These are phyloP conservation scores for Drosophila trapezifrons DNA, from an alignment of 1,140 invertebrate species.

Conservation along the genomic window DNA sequence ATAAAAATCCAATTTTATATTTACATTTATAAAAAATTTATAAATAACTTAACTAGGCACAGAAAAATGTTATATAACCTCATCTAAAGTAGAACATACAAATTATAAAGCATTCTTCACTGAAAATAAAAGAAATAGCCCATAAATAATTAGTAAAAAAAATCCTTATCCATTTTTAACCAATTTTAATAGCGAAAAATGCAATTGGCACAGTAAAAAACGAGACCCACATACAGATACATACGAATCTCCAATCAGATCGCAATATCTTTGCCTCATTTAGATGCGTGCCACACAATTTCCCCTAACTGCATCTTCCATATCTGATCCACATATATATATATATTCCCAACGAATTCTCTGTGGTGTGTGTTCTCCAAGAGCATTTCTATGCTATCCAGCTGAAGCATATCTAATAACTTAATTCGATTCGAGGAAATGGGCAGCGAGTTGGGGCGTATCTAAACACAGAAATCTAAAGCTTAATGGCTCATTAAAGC, in stretches of 20 bases:
- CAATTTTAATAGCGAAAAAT: too few relatives aligned
- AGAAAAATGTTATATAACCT: too few relatives aligned
- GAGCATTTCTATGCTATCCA: conserved; percentile 59
- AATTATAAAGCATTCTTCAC: neutral
- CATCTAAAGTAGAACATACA: too few relatives aligned
- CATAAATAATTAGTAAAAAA: neutral
- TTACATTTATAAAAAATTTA: too few relatives aligned
- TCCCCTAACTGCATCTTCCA: conserved; percentile 17
- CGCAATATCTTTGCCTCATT: conserved; percentile 16
- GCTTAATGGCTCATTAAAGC: conserved; percentile 80
- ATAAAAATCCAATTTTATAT: too few relatives aligned
- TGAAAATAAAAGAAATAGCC: neutral
- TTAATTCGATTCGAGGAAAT: conserved; percentile 80
- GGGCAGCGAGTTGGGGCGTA: conserved; percentile 60
- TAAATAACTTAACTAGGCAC: too few relatives aligned
- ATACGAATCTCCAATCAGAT: conserved; percentile 14
- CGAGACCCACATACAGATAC: neutral
- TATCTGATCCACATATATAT: conserved; percentile 34
- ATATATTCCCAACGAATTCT: conserved; percentile 25
- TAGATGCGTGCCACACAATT: conserved; percentile 20
- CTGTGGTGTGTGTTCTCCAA: conserved; percentile 1
- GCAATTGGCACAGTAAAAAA: neutral
- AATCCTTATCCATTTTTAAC: neutral
- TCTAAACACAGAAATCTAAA: conserved; percentile 79
- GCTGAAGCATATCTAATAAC: conserved; percentile 73